Conservation (phyloP, 2,113 vertebrate genomes). For the Nesoenas mayeri region DNA sequence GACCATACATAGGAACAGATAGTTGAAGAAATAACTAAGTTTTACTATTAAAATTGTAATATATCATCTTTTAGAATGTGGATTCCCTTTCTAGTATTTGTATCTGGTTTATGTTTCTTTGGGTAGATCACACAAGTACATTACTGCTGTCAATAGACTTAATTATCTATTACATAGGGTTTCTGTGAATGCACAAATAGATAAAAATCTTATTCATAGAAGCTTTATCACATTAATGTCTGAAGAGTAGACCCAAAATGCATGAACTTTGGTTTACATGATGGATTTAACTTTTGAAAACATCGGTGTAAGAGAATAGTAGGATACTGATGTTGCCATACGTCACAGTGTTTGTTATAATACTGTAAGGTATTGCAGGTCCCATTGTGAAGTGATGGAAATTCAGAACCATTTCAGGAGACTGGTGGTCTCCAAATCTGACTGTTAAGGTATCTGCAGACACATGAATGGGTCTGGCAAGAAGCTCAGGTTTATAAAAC, state of each 20-base stretch:
- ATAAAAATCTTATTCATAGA: neutral
- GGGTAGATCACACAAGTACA: neutral
- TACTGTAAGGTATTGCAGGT: neutral
- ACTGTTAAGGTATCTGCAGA: neutral
- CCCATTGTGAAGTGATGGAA: neutral
- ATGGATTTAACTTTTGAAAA: neutral
- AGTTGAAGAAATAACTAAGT: neutral
- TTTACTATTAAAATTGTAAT: neutral
- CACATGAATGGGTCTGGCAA: neutral
- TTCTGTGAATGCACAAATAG: neutral
- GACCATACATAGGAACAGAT: neutral
- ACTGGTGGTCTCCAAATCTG: neutral
- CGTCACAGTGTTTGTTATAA: neutral
- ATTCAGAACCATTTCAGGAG: neutral
- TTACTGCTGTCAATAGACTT: neutral
- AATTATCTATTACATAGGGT: neutral
- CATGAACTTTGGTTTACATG: neutral
- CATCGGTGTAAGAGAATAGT: neutral
- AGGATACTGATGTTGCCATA: neutral
- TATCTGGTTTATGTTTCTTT: neutral
- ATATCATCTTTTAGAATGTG: neutral
- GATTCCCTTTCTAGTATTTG: neutral
- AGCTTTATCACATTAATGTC: neutral
- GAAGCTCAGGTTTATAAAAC: neutral
- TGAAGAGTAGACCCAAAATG: neutral